Conservation (phyloP, 2,888 invertebrate species). For the Drosophila bunnanda region DNA sequence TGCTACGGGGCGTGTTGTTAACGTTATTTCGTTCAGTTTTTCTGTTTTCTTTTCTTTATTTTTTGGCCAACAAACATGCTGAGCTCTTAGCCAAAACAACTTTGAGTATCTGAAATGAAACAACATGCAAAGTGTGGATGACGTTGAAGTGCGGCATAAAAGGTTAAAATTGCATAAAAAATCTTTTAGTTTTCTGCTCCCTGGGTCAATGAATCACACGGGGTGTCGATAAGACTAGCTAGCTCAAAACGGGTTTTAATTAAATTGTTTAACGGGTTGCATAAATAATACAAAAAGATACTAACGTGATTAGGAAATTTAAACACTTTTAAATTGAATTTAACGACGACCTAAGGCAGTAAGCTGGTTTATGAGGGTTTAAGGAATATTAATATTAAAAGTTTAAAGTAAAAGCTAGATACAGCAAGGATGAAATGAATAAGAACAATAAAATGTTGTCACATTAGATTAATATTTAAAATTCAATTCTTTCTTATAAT, state of each 20-base stretch:
- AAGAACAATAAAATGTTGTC: too few species aligned
- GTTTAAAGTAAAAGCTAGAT: too few species aligned
- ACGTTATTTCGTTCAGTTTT: slow-evolving; percentile 33
- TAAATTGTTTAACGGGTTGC: slow-evolving; percentile 6
- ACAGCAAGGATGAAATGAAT: too few species aligned
- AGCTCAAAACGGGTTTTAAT: slow-evolving; percentile 5
- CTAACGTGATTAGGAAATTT: not conserved
- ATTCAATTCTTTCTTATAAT: not conserved
- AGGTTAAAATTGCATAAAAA: slow-evolving; percentile 44
- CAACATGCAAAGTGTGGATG: slow-evolving; percentile 63
- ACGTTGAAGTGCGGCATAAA: slow-evolving; percentile 28
- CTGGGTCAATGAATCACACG: slow-evolving; percentile 30
- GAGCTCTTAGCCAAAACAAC: slow-evolving; percentile 66
- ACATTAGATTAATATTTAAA: too few species aligned
- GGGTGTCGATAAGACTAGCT: slow-evolving; percentile 6
- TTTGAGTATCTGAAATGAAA: slow-evolving; percentile 22
- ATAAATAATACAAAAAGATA: slow-evolving; percentile 3
- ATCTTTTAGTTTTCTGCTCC: slow-evolving; percentile 15
- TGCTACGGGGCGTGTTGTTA: slow-evolving; percentile 69
- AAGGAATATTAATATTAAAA: too few species aligned
- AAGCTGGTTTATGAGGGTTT: too few species aligned
- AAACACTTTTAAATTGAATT: not conserved
- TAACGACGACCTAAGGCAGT: not conserved
- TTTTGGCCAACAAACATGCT: slow-evolving; percentile 60
- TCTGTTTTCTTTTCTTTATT: slow-evolving; percentile 6